Conservation (phyloP, 2,797 vertebrate species). For the Chelidonichthys spinosus region DNA sequence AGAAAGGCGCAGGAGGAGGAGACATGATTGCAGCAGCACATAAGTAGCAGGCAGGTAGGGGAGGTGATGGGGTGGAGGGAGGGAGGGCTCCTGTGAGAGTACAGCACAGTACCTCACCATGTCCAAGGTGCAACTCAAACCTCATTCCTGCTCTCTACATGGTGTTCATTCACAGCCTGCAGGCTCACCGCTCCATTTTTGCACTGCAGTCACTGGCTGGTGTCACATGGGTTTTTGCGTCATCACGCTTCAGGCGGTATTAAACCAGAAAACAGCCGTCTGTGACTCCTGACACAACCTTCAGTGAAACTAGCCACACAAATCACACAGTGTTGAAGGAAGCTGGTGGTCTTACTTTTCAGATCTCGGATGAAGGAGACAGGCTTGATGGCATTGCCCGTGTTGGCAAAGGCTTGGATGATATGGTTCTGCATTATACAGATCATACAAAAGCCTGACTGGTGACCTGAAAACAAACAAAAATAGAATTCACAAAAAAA, state of each 20-base stretch:
- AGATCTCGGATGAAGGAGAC: slow-evolving; percentile 95
- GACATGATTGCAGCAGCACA: slow-evolving; percentile 72
- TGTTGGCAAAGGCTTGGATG: slow-evolving; percentile 96
- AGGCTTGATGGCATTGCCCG: slow-evolving; percentile 94
- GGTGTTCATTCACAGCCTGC: slow-evolving; percentile 60
- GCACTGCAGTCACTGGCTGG: slow-evolving; percentile 49
- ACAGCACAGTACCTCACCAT: slow-evolving; percentile 49
- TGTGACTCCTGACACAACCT: slow-evolving; percentile 21
- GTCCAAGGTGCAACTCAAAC: slow-evolving; percentile 56
- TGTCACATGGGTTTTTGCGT: slow-evolving; percentile 40
- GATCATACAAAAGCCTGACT: slow-evolving; percentile 96
- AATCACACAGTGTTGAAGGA: background rate
- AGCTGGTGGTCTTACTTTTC: slow-evolving; percentile 89
- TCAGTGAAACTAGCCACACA: slow-evolving; percentile 12
- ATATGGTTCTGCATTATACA: slow-evolving; percentile 98
- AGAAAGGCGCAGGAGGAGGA: slow-evolving; percentile 51
- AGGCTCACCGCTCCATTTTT: slow-evolving; percentile 45
- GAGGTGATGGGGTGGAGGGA: slow-evolving; percentile 16
- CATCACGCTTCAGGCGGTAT: slow-evolving; percentile 29
- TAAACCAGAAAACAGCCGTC: slow-evolving; percentile 20
- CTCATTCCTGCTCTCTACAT: slow-evolving; percentile 34
- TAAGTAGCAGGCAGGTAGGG: slow-evolving; percentile 40
- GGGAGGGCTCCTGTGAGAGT: slow-evolving; percentile 53
- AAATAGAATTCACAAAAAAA: background rate
- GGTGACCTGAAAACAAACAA: slow-evolving; percentile 86